Evolutionary conservation across 2,888 invertebrate genomes (phyloP), one percentile per base, ranked within the genome.

Genomic region (Caenorhabditis auriculariae): DNA sequence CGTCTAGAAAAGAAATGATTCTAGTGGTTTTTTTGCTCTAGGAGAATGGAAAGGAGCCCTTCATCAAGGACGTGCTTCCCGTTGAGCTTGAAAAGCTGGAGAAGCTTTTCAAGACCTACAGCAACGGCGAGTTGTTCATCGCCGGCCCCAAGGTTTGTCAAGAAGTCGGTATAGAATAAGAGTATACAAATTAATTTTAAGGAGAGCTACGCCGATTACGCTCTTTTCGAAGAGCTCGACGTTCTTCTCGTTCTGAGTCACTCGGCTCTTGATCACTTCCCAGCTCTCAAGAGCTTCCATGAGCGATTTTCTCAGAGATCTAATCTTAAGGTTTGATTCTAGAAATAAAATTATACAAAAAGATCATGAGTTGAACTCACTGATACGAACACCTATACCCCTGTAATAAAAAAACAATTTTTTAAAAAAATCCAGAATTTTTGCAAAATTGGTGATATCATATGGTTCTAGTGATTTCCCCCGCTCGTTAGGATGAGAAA

Each of bases 191-290:
- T 21, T 38, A 17, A 28, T 21, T 56, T 62, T 3, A 54, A 69
- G 68, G 60, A 71, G 49, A 61, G 64, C 42, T 77, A 59, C 56
- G 75, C 73, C 3, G 77, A 77, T 58, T 77, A 76, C 55, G 56
- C 61, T 12, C 53, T 75, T 21, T 76, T 69, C 66, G 77, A 77
- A 49, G 69, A 71, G 49, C 66, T 75, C 41, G 75, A 76, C 66
- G 65, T 71, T 27, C 60, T 64, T 39, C 60, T 69, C 32, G 54
- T 69, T 26, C 65, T 76, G 39, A 55, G 56, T 4, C 56, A 66
- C 21, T 49, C 52, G 19, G 50, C 60, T 45, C 62, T 76, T n/a
- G 72, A 75, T 23, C 58, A 49, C 4, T 70, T 60, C 54, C 72
- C 74, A 23, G 49, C 49, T 19, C 59, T 77, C 37, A 74, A 70